phyloP scores from a whole-genome alignment of 2,113 vertebrate genomes.

The Leuciscus idus region DNA sequence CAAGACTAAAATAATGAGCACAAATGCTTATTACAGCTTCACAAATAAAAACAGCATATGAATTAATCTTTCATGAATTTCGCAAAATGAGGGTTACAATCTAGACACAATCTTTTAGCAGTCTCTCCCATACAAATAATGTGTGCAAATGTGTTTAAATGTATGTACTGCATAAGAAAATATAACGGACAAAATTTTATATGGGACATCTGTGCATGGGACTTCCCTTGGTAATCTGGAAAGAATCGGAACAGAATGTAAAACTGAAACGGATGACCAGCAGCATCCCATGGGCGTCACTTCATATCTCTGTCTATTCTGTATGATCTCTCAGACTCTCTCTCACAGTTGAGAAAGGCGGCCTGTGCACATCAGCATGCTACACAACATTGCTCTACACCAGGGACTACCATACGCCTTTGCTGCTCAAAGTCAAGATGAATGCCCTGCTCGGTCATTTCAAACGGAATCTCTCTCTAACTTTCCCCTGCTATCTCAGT shows the following conservation, averaged over 20 bases:
- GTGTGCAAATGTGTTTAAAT: not conserved
- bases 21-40: not conserved
- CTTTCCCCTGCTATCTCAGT: not conserved
- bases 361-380: slow-evolving; percentile 16
- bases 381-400: not conserved
- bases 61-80: not conserved
- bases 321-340: slow-evolving; percentile 4
- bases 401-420: not conserved
- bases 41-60: not conserved
- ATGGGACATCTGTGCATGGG: not conserved
- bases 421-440: slow-evolving; percentile 7
- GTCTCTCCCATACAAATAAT: not conserved
- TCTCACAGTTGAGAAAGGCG: not conserved
- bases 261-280: not conserved
- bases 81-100: not conserved
- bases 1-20: not conserved
- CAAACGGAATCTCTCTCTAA: slow-evolving; percentile 18
- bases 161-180: not conserved
- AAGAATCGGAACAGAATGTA: not conserved
- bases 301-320: slow-evolving; percentile 8
- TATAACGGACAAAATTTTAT: not conserved
- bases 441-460: not conserved
- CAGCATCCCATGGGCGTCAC: slow-evolving; percentile 1
- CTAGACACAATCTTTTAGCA: not conserved
- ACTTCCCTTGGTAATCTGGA: not conserved